Conservation (phyloP, 2,888 invertebrate genomes). For the Xanthia icteritia region DNA sequence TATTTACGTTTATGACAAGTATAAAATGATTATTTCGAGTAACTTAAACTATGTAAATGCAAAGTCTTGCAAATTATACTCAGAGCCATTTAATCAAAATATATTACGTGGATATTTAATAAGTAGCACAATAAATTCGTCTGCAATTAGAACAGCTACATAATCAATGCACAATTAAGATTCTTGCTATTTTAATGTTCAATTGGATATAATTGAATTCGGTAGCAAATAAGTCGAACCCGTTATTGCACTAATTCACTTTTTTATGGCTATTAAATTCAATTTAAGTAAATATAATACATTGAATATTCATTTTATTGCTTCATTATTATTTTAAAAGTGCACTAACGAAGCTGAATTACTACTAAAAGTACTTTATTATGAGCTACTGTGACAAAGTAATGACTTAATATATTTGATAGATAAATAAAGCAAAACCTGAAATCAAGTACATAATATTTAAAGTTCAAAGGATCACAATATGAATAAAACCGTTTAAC, state of each 20-base stretch:
- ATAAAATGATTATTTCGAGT: slow-evolving; percentile 63
- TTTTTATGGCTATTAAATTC: slow-evolving; percentile 55
- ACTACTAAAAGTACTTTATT: slow-evolving; percentile 28
- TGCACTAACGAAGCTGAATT: slow-evolving; percentile 41
- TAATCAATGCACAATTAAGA: slow-evolving; percentile 42
- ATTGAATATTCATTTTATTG: slow-evolving; percentile 49
- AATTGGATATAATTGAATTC: slow-evolving; percentile 59
- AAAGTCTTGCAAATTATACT: slow-evolving; percentile 37
- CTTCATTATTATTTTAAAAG: slow-evolving; percentile 58
- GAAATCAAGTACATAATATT: background rate
- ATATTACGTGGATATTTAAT: slow-evolving; percentile 30
- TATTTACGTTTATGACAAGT: slow-evolving; percentile 72
- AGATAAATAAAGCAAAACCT: background rate
- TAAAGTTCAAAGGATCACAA: background rate
- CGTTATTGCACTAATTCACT: slow-evolving; percentile 49
- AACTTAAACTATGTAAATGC: slow-evolving; percentile 44
- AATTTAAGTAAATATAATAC: slow-evolving; percentile 53
- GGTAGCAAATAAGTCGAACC: slow-evolving; percentile 48
- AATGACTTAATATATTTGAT: slow-evolving; percentile 30
- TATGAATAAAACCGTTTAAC: slow-evolving; percentile 1
- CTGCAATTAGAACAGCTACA: slow-evolving; percentile 41
- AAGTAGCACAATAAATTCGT: slow-evolving; percentile 34
- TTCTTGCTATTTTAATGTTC: slow-evolving; percentile 33
- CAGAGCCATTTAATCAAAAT: slow-evolving; percentile 38
- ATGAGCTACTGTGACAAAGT: slow-evolving; percentile 21